A percentile compares a stretch with the other conserved stretches of the same genome.
phyloP scores from a whole-genome alignment of 2,113 vertebrate species.

The Odocoileus hemionus region DNA sequence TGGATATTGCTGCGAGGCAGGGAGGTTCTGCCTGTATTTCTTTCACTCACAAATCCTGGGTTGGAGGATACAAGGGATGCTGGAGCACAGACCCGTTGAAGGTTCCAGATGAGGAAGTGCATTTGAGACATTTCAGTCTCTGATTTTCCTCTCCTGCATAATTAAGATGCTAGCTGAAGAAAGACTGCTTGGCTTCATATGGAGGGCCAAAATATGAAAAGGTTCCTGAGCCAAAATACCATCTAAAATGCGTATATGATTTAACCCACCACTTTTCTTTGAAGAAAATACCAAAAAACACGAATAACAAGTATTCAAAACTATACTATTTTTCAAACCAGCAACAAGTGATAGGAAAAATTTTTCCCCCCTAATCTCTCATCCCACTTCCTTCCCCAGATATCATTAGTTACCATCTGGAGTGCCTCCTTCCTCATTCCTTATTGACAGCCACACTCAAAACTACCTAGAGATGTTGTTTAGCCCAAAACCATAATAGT shows the following conservation, averaged over 20 bases:
- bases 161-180: not conserved
- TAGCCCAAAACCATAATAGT: not conserved
- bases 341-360: not conserved
- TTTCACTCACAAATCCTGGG: not conserved
- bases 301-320: not conserved
- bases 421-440: not conserved
- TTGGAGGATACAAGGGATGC: accelerated
- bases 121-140: no score
- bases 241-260: not conserved
- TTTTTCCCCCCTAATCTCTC: not conserved
- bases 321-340: not conserved
- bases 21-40: not conserved
- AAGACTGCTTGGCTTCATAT: not conserved
- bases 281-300: not conserved
- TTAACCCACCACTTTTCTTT: not conserved
- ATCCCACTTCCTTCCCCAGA: not conserved
- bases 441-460: not conserved
- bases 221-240: not conserved
- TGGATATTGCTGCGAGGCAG: not conserved
- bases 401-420: not conserved
- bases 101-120: not conserved
- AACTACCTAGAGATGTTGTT: not conserved
- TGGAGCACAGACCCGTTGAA: not conserved
- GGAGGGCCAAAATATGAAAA: not conserved
- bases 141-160: not conserved